Evolutionary conservation across 2,888 invertebrate genomes (phyloP).

Genomic region (Ceraclea dissimilis): DNA sequence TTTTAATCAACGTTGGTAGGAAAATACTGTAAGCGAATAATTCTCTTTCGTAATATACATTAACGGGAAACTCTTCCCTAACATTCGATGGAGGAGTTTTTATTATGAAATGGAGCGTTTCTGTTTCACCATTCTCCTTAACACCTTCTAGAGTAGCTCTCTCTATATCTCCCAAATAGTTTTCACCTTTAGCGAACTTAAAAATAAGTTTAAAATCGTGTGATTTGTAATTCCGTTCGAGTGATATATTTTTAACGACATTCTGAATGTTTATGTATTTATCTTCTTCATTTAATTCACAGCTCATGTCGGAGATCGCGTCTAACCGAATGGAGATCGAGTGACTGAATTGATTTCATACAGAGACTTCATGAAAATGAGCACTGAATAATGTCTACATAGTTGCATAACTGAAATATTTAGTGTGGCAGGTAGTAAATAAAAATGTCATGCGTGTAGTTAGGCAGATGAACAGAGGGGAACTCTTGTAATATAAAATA

Average conservation of each 20-base stretch:
- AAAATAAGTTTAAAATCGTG: neutral
- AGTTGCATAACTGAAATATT: too few relatives aligned
- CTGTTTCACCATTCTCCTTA: conserved; percentile 2
- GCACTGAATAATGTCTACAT: too few relatives aligned
- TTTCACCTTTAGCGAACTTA: conserved; percentile 14
- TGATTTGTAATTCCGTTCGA: neutral
- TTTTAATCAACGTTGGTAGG: conserved; percentile 9
- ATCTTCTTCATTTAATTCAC: too few relatives aligned
- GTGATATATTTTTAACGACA: neutral
- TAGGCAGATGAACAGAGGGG: too few relatives aligned
- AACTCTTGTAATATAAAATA: too few relatives aligned
- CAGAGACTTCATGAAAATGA: too few relatives aligned
- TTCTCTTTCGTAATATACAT: conserved; percentile 11
- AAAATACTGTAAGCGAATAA: conserved; percentile 9
- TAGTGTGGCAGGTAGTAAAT: too few relatives aligned
- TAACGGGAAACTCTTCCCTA: conserved; percentile 6
- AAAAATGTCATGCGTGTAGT: too few relatives aligned
- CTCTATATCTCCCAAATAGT: conserved; percentile 14
- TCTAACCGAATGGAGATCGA: too few relatives aligned
- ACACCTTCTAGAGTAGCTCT: conserved; percentile 8
- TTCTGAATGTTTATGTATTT: neutral
- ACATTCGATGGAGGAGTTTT: conserved; percentile 4
- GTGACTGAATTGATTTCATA: too few relatives aligned
- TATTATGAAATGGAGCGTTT: conserved; percentile 7
- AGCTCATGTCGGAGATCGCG: too few relatives aligned